Base-by-base conservation (phyloP, 2,888 invertebrate species). In the Smittia aterrima region DNA sequence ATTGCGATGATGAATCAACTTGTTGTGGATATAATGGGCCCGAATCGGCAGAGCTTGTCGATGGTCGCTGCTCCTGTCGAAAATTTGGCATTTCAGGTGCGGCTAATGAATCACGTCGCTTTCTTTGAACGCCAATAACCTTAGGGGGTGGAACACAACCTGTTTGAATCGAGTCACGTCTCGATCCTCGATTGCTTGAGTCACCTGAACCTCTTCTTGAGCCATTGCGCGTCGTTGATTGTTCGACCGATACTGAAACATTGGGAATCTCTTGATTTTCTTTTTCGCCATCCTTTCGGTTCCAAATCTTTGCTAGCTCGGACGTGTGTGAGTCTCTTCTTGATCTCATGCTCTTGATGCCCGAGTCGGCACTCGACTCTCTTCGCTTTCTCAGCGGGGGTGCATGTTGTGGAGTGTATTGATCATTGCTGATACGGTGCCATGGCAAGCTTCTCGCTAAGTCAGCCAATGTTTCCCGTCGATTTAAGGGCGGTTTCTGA, bases 381-480 rank as follows among this genome's bases (percentile, higher is more conserved):
- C 94, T 87, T n/a, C 94, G 86, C 79, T 93, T 93, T 40, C 91
- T 85, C 74, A 83, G 76, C 1, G 85, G 85, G 6, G 82, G 80
- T 0, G 86, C 86, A 4, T 86, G 85, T 74, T 85, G 83, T 79
- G 85, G 13, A 76, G 75, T 77, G n/a, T 75, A 40, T 67, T 75
- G 75, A 75, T 88, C 87, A 22, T 86, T 85, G 58, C 86, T 85
- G 54, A 88, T 86, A 25, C 92, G 87, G 16, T 90, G 88, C 93
- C 93, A 94, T 0, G 93, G 93, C 73, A 94, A 82, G 47, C 92
- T 92, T 77, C 93, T 88, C 1, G 94, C 94, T 75, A 95, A 85
- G 80, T 95, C 95, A 47, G 94, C 95, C 74, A 95, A 85, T 1
- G 95, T 95, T 82, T 95, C 95, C 66, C 95, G 86, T 1, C 95